A percentile compares a stretch with the other conserved stretches of the same genome.
Evolutionary conservation across 2,113 vertebrate species (phyloP).

Genomic region (Ceratotherium simum): DNA sequence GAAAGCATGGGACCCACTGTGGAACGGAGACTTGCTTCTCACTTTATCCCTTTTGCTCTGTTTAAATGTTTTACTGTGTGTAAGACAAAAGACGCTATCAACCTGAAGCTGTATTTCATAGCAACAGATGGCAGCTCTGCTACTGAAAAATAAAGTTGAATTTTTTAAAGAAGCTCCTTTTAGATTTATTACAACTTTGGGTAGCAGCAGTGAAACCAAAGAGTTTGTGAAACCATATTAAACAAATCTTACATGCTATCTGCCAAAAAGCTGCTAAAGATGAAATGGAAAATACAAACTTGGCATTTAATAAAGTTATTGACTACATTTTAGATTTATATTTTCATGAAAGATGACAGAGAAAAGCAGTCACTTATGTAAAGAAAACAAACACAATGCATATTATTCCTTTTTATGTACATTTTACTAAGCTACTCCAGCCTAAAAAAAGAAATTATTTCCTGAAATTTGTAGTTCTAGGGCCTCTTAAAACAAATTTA

Average conservation of each 20-base stretch:
- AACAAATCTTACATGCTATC: slow-evolving; percentile 22
- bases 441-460: slow-evolving; percentile 25
- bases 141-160: not conserved
- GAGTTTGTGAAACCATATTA: slow-evolving; percentile 31
- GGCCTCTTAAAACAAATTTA: not conserved
- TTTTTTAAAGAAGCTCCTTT: not conserved
- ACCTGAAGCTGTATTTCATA: not conserved
- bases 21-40: not conserved
- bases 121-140: not conserved
- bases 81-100: not conserved
- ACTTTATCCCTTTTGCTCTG: not conserved
- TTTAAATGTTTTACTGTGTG: not conserved
- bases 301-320: slow-evolving; percentile 18
- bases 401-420: not conserved
- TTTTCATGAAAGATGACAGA: not conserved
- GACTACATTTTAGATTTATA: slow-evolving; percentile 36
- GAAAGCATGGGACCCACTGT: not conserved
- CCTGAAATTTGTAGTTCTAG: not conserved
- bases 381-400: slow-evolving; percentile 46
- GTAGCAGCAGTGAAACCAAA: slow-evolving; percentile 10
- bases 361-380: slow-evolving; percentile 21
- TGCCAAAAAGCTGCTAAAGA: not conserved
- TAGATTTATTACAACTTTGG: slow-evolving; percentile 17
- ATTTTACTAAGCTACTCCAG: slow-evolving; percentile 23
- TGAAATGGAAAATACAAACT: slow-evolving; percentile 31